phyloP scores from a whole-genome alignment of 2,113 vertebrate genomes.

The Scolopax mira region DNA sequence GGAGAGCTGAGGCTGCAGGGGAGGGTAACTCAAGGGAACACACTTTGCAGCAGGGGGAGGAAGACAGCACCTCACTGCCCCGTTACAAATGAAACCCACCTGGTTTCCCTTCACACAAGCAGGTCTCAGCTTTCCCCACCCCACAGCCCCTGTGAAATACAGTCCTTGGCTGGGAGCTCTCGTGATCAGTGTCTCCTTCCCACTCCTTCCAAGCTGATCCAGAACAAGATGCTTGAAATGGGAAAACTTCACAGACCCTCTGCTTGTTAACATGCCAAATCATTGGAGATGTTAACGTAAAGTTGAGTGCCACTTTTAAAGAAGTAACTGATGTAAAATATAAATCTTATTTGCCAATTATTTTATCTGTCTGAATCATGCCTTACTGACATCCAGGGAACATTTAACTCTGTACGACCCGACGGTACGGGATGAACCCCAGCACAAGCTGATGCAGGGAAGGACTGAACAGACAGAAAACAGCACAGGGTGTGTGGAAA shows the following conservation, averaged over 20 bases:
- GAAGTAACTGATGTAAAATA: neutral
- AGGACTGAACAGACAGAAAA: neutral
- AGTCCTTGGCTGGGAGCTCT: neutral
- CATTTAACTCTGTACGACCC: neutral
- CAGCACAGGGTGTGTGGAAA: rapidly evolving
- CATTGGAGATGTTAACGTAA: neutral
- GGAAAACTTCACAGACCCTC: neutral
- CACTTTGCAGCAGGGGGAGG: neutral
- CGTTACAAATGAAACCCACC: neutral
- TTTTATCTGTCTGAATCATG: neutral
- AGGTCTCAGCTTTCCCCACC: neutral
- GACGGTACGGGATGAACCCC: neutral
- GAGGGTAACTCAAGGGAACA: neutral
- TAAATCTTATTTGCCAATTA: neutral
- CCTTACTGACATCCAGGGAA: neutral
- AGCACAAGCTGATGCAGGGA: neutral
- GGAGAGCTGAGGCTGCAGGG: neutral
- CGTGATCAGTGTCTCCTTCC: neutral
- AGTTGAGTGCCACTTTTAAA: neutral
- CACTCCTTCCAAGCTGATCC: neutral
- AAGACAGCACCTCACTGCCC: neutral
- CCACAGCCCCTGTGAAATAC: neutral
- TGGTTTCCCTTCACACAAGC: neutral
- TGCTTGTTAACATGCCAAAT: neutral
- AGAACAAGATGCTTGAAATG: neutral